These are phyloP conservation scores for Nemapogon koenigi DNA, from an alignment of 2,888 invertebrate genomes.

Conservation along the genomic window DNA sequence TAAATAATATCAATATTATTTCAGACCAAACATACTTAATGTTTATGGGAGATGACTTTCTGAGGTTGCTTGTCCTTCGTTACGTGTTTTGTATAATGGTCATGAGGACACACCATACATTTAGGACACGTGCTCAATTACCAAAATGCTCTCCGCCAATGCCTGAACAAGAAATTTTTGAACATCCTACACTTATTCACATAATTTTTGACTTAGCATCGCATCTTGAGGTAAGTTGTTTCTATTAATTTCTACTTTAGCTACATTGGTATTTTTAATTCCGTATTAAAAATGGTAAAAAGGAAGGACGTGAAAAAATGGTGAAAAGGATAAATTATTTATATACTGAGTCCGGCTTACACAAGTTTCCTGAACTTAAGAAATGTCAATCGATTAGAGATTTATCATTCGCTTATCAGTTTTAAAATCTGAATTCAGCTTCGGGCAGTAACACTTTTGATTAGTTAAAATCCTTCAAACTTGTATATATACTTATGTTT, in stretches of 20 bases:
- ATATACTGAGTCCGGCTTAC: too few species aligned
- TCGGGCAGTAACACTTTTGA: too few species aligned
- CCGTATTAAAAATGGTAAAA: too few species aligned
- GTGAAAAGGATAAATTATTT: too few species aligned
- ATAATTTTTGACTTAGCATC: slow-evolving; percentile 84
- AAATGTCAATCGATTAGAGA: too few species aligned
- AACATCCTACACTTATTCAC: slow-evolving; percentile 80
- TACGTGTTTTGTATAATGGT: slow-evolving; percentile 95
- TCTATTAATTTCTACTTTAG: background rate
- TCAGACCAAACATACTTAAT: slow-evolving; percentile 75
- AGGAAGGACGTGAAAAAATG: too few species aligned
- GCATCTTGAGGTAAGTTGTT: slow-evolving; percentile 76
- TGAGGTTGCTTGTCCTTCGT: slow-evolving; percentile 85
- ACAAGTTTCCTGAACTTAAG: too few species aligned
- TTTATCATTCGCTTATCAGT: too few species aligned
- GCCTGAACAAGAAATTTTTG: slow-evolving; percentile 86
- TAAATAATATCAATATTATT: slow-evolving; percentile 20
- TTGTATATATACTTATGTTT: too few species aligned
- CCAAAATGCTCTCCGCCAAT: slow-evolving; percentile 86
- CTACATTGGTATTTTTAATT: too few species aligned
- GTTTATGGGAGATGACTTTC: slow-evolving; percentile 95
- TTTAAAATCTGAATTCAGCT: too few species aligned
- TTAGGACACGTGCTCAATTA: slow-evolving; percentile 83
- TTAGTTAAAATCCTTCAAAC: too few species aligned
- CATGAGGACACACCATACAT: slow-evolving; percentile 85